Evolutionary conservation across 2,888 invertebrate species (phyloP).

Genomic region (Apeira syringaria): DNA sequence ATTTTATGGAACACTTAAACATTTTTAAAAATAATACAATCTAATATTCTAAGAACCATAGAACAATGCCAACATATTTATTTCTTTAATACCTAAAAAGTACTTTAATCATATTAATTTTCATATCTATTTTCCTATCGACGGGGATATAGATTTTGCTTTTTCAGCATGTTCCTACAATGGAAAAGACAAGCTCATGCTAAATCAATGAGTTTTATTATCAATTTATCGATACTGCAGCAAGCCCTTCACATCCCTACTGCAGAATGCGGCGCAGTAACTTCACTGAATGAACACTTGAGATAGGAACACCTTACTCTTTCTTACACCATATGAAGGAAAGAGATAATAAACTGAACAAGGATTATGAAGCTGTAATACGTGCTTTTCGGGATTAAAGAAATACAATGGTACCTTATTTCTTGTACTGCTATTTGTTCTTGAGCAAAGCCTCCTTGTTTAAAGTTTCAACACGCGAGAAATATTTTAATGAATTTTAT

Average conservation of each 20-base stretch:
- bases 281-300: conserved; percentile 73
- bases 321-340: conserved; percentile 27
- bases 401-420: conserved; percentile 40
- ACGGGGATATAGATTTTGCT: too few relatives aligned
- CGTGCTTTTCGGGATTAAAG: conserved; percentile 48
- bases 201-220: too few relatives aligned
- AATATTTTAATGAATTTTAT: conserved; percentile 3
- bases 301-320: conserved; percentile 14
- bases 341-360: conserved; percentile 45
- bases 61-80: too few relatives aligned
- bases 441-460: conserved; percentile 30
- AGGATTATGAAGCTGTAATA: conserved; percentile 72
- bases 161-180: too few relatives aligned
- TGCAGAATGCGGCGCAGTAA: conserved; percentile 75
- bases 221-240: conserved; percentile 14
- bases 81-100: too few relatives aligned
- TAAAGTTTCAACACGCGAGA: conserved; percentile 5
- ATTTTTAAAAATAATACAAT: too few relatives aligned
- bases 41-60: too few relatives aligned
- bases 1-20: too few relatives aligned
- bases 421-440: conserved; percentile 37
- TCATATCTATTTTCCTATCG: too few relatives aligned
- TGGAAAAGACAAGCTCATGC: too few relatives aligned
- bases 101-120: too few relatives aligned
- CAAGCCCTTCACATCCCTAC: conserved; percentile 50